These are phyloP conservation scores for Melikaiella ostensackeni DNA, from an alignment of 2,888 invertebrate genomes.

Conservation along the genomic window DNA sequence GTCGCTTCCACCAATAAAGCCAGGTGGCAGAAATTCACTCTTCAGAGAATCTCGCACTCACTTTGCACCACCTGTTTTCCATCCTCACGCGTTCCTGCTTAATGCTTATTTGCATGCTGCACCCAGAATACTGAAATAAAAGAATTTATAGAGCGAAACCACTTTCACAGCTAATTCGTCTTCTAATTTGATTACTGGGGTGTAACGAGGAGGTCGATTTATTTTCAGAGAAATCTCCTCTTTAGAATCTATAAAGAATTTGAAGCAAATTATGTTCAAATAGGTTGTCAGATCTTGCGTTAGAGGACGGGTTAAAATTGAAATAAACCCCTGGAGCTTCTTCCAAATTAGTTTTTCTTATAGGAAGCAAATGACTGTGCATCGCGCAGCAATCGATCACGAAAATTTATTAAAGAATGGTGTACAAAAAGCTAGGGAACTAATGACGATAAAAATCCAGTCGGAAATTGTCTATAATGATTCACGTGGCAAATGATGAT, in stretches of 20 bases:
- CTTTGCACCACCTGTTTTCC: conserved; percentile 18
- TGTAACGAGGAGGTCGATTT: conserved; percentile 17
- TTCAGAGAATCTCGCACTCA: conserved; percentile 13
- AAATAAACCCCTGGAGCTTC: too few species aligned
- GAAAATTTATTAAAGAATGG: too few species aligned
- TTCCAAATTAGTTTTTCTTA: too few species aligned
- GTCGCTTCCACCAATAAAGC: conserved; percentile 37
- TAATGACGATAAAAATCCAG: too few species aligned
- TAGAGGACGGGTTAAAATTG: too few species aligned
- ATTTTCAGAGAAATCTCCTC: not conserved
- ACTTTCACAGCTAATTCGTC: conserved; percentile 21
- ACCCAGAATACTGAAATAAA: not conserved
- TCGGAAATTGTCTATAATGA: too few species aligned
- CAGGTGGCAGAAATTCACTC: conserved; percentile 23
- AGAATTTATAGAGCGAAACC: not conserved
- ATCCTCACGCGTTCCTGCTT: not conserved
- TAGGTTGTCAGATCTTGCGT: not conserved
- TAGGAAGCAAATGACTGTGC: too few species aligned
- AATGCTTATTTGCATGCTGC: conserved; percentile 17
- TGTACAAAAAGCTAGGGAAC: too few species aligned
- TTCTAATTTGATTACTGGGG: conserved; percentile 21
- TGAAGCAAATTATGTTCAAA: not conserved
- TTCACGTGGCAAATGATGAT: too few species aligned
- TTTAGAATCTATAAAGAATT: not conserved
- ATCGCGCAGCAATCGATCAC: too few species aligned